phyloP scores from a whole-genome alignment of 2,797 vertebrate species.

The Echeneis naucrates region DNA sequence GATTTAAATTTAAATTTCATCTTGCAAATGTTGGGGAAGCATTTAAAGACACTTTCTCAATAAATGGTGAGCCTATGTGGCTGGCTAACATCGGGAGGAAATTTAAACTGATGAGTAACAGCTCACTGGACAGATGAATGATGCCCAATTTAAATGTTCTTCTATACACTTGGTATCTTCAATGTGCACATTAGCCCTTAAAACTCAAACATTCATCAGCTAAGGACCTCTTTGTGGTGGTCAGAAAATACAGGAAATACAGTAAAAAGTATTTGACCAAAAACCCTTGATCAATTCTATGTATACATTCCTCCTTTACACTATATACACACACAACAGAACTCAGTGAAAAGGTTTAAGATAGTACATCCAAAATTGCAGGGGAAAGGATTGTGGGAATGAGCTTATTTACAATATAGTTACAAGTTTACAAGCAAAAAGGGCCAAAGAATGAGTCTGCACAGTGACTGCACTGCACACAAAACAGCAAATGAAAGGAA shows the following conservation, averaged over 20 bases:
- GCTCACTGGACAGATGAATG: conserved; percentile 23
- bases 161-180: conserved; percentile 31
- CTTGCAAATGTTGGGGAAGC: neutral
- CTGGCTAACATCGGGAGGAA: conserved; percentile 20
- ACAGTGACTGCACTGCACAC: conserved; percentile 46
- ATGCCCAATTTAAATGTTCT: conserved; percentile 19
- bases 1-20: conserved; percentile 45
- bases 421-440: conserved; percentile 71
- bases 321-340: conserved; percentile 45
- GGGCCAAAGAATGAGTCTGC: conserved; percentile 39
- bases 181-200: conserved; percentile 71
- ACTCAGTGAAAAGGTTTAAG: conserved; percentile 62
- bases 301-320: conserved; percentile 52
- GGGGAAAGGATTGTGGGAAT: conserved; percentile 12
- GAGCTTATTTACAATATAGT: conserved; percentile 75
- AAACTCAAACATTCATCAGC: conserved; percentile 63
- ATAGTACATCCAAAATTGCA: conserved; percentile 56
- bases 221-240: conserved; percentile 31
- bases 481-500: conserved; percentile 34
- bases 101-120: conserved; percentile 38
- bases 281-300: conserved; percentile 33
- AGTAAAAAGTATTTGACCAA: conserved; percentile 49
- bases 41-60: conserved; percentile 19
- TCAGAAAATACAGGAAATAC: conserved; percentile 39
- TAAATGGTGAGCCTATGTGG: conserved; percentile 37